A percentile compares a stretch with the other conserved stretches of the same genome.
These are phyloP conservation scores for Xiphophorus birchmanni DNA, from an alignment of 2,797 vertebrate species.

Conservation along the genomic window DNA sequence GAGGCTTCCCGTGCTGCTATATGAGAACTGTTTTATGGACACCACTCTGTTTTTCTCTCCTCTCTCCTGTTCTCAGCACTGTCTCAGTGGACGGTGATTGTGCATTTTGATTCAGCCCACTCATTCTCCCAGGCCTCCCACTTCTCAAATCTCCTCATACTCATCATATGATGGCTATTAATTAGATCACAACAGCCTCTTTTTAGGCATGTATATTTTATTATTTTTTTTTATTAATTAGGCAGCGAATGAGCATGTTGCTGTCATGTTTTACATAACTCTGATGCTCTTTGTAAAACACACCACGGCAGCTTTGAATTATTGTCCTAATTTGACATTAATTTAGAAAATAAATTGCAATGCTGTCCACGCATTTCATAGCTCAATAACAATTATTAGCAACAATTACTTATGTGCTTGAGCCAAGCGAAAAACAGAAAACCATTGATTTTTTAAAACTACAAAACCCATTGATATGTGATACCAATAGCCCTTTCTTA, in stretches of 20 bases:
- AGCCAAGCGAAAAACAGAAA: not conserved
- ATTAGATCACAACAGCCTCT: constrained; percentile 29
- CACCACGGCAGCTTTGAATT: not conserved
- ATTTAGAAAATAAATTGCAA: not conserved
- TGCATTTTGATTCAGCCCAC: constrained; percentile 40
- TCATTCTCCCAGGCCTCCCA: constrained; percentile 14
- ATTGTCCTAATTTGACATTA: not conserved
- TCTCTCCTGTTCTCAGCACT: constrained; percentile 12
- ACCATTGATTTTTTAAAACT: not conserved
- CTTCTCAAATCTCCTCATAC: constrained; percentile 22
- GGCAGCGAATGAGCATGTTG: not conserved
- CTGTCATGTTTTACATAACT: not conserved
- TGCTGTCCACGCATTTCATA: not conserved
- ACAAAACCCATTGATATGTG: not conserved
- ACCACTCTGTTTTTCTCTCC: constrained; percentile 30
- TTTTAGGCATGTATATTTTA: not conserved
- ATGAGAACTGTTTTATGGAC: constrained; percentile 72
- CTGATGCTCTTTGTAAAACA: not conserved
- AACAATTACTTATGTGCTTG: not conserved
- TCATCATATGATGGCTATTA: constrained; percentile 22
- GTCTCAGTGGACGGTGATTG: constrained; percentile 38
- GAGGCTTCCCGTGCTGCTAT: constrained; percentile 62
- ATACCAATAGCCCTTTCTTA: not conserved
- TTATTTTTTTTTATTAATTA: not conserved
- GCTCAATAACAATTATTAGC: not conserved